These are phyloP conservation scores for Encarsia formosa DNA, from an alignment of 2,888 invertebrate genomes.

Conservation along the genomic window DNA sequence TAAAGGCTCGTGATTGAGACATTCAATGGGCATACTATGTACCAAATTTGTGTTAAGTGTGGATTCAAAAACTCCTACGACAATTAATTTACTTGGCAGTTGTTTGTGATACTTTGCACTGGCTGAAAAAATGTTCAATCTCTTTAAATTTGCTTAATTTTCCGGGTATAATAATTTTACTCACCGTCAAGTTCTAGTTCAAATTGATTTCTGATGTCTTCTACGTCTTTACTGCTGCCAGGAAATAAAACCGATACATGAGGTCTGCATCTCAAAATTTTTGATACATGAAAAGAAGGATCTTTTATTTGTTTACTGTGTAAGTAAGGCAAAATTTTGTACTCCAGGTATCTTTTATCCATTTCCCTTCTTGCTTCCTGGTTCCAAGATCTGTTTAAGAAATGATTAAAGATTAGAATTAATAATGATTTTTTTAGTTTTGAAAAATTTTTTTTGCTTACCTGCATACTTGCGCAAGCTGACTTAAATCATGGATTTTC, in stretches of 20 bases:
- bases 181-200: neutral
- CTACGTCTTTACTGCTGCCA: neutral
- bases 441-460: neutral
- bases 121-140: neutral
- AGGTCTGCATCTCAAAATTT: neutral
- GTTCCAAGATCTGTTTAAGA: conserved; percentile 1
- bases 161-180: no score
- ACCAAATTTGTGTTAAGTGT: neutral
- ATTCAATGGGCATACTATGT: neutral
- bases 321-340: neutral
- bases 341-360: neutral
- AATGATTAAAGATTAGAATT: neutral
- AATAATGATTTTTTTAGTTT: no score
- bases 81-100: neutral
- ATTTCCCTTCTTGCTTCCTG: conserved; percentile 1
- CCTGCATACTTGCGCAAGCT: conserved; percentile 5
- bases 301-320: neutral
- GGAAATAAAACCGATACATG: neutral
- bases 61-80: neutral
- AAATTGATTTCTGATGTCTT: neutral
- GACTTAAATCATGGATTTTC: conserved; percentile 1
- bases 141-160: neutral
- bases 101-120: neutral
- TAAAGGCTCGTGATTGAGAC: neutral
- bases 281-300: conserved; percentile 1